Percentiles rank a stretch among this genome's conserved stretches.
These are phyloP conservation scores for Ceriagrion tenellum DNA, from an alignment of 2,888 invertebrate species.

Conservation along the genomic window DNA sequence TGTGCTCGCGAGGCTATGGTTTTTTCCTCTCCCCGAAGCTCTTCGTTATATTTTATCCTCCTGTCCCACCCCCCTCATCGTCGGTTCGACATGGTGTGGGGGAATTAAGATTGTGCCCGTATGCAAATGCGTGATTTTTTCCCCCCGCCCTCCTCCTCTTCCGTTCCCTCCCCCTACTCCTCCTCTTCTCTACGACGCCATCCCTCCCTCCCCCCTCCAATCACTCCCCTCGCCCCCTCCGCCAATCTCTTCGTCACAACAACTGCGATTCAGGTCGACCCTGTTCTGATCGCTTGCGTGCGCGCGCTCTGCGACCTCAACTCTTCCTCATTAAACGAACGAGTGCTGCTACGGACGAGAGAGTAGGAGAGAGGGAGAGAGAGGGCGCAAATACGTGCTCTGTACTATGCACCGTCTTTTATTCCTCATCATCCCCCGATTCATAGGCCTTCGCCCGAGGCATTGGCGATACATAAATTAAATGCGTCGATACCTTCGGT, in stretches of 20 bases:
- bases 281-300: neutral
- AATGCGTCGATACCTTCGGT: too few species aligned
- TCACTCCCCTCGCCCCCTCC: neutral
- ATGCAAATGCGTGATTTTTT: conserved; percentile 15
- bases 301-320: neutral
- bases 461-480: too few species aligned
- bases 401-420: too few species aligned
- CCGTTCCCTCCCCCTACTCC: neutral
- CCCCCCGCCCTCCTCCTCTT: neutral
- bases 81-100: neutral
- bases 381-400: neutral
- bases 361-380: neutral
- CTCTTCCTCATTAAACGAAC: conserved; percentile 5
- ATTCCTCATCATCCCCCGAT: neutral
- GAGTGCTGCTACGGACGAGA: neutral
- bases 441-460: neutral
- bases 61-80: neutral
- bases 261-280: conserved; percentile 11
- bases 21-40: too few species aligned
- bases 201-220: neutral
- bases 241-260: neutral
- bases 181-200: neutral
- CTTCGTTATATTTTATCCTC: neutral
- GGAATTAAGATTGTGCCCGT: neutral
- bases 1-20: neutral